Conservation (phyloP, 2,888 invertebrate species). For the Drosophila planitibia region DNA sequence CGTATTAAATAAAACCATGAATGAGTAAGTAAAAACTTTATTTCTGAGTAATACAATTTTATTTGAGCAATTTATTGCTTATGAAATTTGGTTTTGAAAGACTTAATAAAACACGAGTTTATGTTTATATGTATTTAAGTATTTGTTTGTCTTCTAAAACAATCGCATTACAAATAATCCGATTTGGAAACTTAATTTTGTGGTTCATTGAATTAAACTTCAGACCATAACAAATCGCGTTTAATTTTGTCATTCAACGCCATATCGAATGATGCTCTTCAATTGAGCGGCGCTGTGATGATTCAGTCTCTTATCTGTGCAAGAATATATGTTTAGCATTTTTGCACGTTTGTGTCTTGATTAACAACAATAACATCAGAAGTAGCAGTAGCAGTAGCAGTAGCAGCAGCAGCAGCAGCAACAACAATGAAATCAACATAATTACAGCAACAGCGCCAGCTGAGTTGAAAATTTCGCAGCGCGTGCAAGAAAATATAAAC, state of each 20-base stretch:
- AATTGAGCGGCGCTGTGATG: conserved; percentile 43
- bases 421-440: conserved; percentile 25
- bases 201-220: neutral
- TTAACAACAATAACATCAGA: conserved; percentile 27
- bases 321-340: conserved; percentile 53
- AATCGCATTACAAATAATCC: conserved; percentile 3
- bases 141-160: neutral
- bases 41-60: neutral
- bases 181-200: neutral
- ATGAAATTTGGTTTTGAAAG: neutral
- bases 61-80: neutral
- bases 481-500: conserved; percentile 69
- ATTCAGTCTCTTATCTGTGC: conserved; percentile 43
- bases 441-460: conserved; percentile 43
- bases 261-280: conserved; percentile 18
- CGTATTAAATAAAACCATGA: neutral
- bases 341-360: conserved; percentile 65
- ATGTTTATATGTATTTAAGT: neutral
- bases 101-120: neutral
- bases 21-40: neutral
- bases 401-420: conserved; percentile 22
- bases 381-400: conserved; percentile 21
- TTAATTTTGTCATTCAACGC: conserved; percentile 11
- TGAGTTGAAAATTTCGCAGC: conserved; percentile 57
- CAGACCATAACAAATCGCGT: neutral